phyloP scores from a whole-genome alignment of 2,113 vertebrate species.

The Microcebus ravelobensis region DNA sequence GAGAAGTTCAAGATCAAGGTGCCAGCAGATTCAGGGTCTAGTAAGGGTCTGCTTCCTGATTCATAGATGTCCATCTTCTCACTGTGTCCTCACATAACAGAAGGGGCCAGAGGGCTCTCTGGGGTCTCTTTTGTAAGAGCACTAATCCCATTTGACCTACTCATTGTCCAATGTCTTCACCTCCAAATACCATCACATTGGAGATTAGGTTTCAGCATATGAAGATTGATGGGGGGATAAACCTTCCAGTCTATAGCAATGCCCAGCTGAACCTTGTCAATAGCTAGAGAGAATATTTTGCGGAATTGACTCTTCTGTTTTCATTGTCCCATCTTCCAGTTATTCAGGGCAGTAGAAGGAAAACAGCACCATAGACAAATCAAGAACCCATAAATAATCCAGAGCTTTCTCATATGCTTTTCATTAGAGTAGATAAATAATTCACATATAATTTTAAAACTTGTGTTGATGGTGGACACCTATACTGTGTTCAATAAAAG shows the following conservation, averaged over 20 bases:
- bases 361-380: not conserved
- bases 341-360: not conserved
- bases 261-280: not conserved
- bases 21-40: not conserved
- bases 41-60: not conserved
- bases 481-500: not conserved
- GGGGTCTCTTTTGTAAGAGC: not conserved
- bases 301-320: not conserved
- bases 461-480: not conserved
- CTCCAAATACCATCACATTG: not conserved
- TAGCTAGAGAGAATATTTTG: not conserved
- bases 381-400: not conserved
- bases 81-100: not conserved
- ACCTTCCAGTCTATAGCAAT: not conserved
- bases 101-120: not conserved
- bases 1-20: not conserved
- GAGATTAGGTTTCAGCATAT: not conserved
- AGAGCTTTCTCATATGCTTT: not conserved
- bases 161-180: not conserved
- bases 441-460: constrained; percentile 16
- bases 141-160: not conserved
- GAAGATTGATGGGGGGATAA: not conserved
- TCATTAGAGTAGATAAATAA: not conserved
- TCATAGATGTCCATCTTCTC: not conserved
- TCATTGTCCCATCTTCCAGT: not conserved